These are phyloP conservation scores for Lerema accius DNA, from an alignment of 1,140 invertebrate species.

Conservation along the genomic window DNA sequence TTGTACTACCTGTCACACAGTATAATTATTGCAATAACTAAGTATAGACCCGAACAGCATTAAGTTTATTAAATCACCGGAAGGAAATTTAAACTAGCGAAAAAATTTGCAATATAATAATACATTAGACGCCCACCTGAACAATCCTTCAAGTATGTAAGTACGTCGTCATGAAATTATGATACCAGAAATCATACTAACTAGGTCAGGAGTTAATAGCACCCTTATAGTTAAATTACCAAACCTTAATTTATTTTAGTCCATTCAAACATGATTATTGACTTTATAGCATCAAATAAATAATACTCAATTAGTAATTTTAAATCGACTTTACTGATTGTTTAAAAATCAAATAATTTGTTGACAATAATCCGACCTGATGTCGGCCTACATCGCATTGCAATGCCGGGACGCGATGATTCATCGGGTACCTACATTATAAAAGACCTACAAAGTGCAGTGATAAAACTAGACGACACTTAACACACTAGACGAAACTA, in stretches of 20 bases:
- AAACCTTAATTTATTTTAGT: background rate
- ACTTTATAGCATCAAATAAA: background rate
- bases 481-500: no score
- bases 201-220: background rate
- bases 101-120: no score
- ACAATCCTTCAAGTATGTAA: no score
- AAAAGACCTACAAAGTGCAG: background rate
- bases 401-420: background rate
- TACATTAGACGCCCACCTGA: no score
- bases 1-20: no score
- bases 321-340: background rate
- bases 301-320: background rate
- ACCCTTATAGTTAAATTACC: background rate
- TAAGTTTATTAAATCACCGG: no score
- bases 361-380: background rate
- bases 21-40: no score
- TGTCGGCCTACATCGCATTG: no score
- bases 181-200: background rate
- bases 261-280: background rate
- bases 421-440: background rate
- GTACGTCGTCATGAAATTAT: no score
- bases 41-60: no score
- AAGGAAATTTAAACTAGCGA: no score
- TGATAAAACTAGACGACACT: no score
- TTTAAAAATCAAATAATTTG: background rate